Base-by-base conservation (phyloP, 2,888 invertebrate genomes). In the Anoplius nigerrimus region DNA sequence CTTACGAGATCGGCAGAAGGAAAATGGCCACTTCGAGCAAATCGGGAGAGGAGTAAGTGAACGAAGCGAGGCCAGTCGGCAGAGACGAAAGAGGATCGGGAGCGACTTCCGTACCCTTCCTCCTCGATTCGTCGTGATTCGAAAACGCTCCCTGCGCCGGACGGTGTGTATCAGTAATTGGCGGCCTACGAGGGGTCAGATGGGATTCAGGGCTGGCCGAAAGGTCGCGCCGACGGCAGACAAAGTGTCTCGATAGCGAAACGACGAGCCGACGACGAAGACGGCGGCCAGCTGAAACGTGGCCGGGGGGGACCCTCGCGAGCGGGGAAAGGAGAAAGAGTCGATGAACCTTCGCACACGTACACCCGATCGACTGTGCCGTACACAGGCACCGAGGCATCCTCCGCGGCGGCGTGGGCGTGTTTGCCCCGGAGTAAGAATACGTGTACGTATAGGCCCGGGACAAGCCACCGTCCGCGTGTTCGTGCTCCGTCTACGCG, bases 131-230 rank as follows among this genome's bases (percentile, higher is more conserved):
- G 61, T 62, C 71, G 65, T 59, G 62, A 59, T 69, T 72, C 72
- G 66, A 69, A 72, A 72, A 72, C 64, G 69, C 68, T 43, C 53
- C 58, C 45, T 34, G 34, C 34, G 2, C n/a, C 34, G 6, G 34
- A 34, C 34, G 34, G 34, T 34, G 34, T 21, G 42, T 56, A 67
- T 69, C 74, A 74, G 67, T 78, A 78, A 78, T 78, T 78, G 78
- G 68, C 76, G 74, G 72, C 27, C 62, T 53, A 65, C 65, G 51
- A 56, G 62, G 64, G 68, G 67, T 34, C 72, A 58, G 64, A 66
- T 62, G 70, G 61, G 67, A 72, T 67, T 51, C 58, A 66, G 48
- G n/a, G 72, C 64, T 71, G 78, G 66, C 52, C 72, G 45, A 76
- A 76, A 76, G 78, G 79, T 74, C 74, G 62, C 66, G 51, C 46